Percentiles rank a stretch among this genome's conserved stretches.
Conservation (phyloP, 2,888 invertebrate species). For the Acrocyrtus sp. region DNA sequence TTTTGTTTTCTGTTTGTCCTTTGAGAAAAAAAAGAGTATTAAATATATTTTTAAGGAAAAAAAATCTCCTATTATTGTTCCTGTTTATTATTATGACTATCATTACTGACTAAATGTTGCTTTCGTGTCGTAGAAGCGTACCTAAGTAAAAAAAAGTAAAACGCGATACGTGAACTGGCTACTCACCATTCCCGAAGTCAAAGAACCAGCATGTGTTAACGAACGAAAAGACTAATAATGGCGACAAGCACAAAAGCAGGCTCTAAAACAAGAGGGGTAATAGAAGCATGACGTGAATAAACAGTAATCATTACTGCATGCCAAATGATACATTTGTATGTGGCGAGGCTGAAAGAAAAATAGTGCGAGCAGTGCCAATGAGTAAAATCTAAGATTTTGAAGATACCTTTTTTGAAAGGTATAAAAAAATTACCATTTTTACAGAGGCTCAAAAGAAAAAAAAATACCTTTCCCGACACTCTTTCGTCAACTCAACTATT, state of each 20-base stretch:
- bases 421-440: too few species aligned
- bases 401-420: constrained; percentile 9
- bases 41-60: too few species aligned
- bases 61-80: not conserved
- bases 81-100: not conserved
- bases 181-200: too few species aligned
- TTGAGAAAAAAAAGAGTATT: not conserved
- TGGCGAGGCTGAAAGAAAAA: not conserved
- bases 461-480: too few species aligned
- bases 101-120: not conserved
- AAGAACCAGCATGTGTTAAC: not conserved
- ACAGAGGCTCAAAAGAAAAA: too few species aligned
- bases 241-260: not conserved
- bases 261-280: constrained; percentile 9
- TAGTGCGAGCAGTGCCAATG: too few species aligned
- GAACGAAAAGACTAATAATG: not conserved
- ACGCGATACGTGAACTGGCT: too few species aligned
- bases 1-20: too few species aligned
- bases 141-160: too few species aligned
- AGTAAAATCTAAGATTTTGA: constrained; percentile 19
- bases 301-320: constrained; percentile 50
- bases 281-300: constrained; percentile 52
- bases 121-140: not conserved
- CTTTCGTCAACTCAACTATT: too few species aligned
- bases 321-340: too few species aligned